These are phyloP conservation scores for Girardia tigrina DNA, from an alignment of 2,888 invertebrate genomes.

Conservation along the genomic window DNA sequence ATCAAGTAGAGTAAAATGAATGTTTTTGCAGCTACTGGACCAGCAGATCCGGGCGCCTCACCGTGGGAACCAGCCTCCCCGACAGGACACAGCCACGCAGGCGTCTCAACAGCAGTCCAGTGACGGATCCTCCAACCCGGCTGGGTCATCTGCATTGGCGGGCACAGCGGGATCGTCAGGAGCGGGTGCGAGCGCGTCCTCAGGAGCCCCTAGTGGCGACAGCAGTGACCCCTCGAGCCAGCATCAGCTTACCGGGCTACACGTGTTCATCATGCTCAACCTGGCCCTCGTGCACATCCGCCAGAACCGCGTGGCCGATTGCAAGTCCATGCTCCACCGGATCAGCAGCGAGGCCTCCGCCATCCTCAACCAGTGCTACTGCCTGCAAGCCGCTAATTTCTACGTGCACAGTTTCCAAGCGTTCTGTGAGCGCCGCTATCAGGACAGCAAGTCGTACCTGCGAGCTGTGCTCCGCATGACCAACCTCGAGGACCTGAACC, in stretches of 20 bases:
- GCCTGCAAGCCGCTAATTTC: slow-evolving; percentile 60
- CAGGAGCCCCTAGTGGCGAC: too few relatives aligned
- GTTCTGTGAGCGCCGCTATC: slow-evolving; percentile 84
- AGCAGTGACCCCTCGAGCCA: not conserved
- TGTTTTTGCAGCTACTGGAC: too few relatives aligned
- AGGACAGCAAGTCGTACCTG: slow-evolving; percentile 88
- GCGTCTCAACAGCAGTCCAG: too few relatives aligned
- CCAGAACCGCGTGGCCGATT: slow-evolving; percentile 70
- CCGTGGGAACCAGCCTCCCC: too few relatives aligned
- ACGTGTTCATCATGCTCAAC: slow-evolving; percentile 73
- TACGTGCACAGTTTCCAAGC: slow-evolving; percentile 91
- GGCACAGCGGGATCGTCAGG: too few relatives aligned
- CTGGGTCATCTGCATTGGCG: too few relatives aligned
- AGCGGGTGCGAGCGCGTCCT: too few relatives aligned
- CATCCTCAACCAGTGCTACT: slow-evolving; percentile 32
- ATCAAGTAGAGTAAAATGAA: too few relatives aligned
- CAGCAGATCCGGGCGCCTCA: too few relatives aligned
- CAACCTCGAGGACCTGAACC: slow-evolving; percentile 87
- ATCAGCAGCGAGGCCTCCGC: not conserved
- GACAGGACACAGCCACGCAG: too few relatives aligned
- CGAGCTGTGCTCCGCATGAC: slow-evolving; percentile 94
- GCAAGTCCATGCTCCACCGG: slow-evolving; percentile 14
- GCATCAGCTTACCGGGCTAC: slow-evolving; percentile 3
- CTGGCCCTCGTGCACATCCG: slow-evolving; percentile 85
- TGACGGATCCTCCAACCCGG: too few relatives aligned